These are phyloP conservation scores for Bedellia somnulentella DNA, from an alignment of 2,888 invertebrate genomes.

Conservation along the genomic window DNA sequence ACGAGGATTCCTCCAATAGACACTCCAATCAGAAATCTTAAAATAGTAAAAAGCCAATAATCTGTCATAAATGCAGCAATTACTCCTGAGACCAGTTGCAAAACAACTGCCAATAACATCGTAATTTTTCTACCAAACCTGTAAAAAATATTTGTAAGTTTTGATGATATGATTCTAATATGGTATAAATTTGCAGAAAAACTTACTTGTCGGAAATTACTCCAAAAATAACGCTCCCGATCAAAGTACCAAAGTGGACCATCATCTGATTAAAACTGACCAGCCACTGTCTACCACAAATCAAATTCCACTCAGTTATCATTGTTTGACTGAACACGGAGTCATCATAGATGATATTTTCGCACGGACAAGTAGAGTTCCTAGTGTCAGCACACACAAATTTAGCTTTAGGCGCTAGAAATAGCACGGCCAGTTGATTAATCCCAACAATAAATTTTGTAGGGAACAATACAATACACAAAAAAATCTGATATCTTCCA, in stretches of 20 bases:
- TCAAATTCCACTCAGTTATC: constrained; percentile 72
- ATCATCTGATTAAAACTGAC: constrained; percentile 71
- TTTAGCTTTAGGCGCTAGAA: constrained; percentile 19
- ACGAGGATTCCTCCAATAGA: constrained; percentile 85
- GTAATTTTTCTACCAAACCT: constrained; percentile 78
- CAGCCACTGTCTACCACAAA: constrained; percentile 65
- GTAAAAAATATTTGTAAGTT: constrained; percentile 16
- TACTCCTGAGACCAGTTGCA: constrained; percentile 71
- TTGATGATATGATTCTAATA: too few relatives aligned
- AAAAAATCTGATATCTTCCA: constrained; percentile 20
- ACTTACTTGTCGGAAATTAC: constrained; percentile 68
- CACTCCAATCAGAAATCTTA: constrained; percentile 70
- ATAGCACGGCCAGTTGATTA: constrained; percentile 23
- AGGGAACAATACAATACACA: constrained; percentile 13
- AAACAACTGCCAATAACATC: constrained; percentile 68
- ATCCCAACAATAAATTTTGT: constrained; percentile 22
- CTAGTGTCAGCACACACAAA: constrained; percentile 19
- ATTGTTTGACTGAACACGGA: constrained; percentile 68
- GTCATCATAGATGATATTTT: constrained; percentile 59
- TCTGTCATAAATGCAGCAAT: constrained; percentile 68
- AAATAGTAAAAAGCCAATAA: constrained; percentile 61
- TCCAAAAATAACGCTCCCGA: constrained; percentile 72
- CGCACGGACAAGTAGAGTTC: constrained; percentile 44
- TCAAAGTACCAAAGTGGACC: constrained; percentile 73
- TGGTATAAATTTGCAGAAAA: too few relatives aligned